These are phyloP conservation scores for Chydorus sphaericus DNA, from an alignment of 2,888 invertebrate genomes.

Conservation along the genomic window DNA sequence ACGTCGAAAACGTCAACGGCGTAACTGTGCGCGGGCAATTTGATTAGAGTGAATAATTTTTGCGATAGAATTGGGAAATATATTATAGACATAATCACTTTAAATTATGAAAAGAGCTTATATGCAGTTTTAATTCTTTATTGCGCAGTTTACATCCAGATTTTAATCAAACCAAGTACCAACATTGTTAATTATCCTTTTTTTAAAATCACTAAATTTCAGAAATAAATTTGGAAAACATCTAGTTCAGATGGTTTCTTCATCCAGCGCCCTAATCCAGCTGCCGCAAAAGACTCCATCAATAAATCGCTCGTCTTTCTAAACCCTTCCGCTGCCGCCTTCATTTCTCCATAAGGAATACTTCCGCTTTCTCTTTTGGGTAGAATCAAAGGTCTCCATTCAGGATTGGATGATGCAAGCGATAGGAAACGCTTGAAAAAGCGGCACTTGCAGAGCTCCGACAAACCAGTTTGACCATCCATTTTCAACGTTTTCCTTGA, in stretches of 20 bases:
- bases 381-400: background rate
- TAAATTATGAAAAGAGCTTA: too few relatives aligned
- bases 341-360: background rate
- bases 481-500: conserved; percentile 61
- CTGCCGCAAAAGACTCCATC: conserved; percentile 61
- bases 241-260: conserved; percentile 87
- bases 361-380: background rate
- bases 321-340: conserved; percentile 8
- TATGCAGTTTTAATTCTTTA: too few relatives aligned
- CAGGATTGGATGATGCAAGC: background rate
- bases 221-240: conserved; percentile 47
- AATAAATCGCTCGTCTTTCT: conserved; percentile 54
- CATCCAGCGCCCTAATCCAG: conserved; percentile 75
- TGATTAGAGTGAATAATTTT: too few relatives aligned
- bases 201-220: too few relatives aligned
- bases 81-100: too few relatives aligned
- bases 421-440: conserved; percentile 48
- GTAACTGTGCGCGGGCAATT: too few relatives aligned
- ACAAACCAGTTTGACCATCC: conserved; percentile 60
- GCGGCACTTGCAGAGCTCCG: conserved; percentile 61
- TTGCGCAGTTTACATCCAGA: too few relatives aligned
- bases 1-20: too few relatives aligned
- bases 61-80: too few relatives aligned
- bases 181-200: too few relatives aligned
- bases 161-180: too few relatives aligned